These are phyloP conservation scores for Mylabris phalerata DNA, from an alignment of 1,140 invertebrate genomes.

Conservation along the genomic window DNA sequence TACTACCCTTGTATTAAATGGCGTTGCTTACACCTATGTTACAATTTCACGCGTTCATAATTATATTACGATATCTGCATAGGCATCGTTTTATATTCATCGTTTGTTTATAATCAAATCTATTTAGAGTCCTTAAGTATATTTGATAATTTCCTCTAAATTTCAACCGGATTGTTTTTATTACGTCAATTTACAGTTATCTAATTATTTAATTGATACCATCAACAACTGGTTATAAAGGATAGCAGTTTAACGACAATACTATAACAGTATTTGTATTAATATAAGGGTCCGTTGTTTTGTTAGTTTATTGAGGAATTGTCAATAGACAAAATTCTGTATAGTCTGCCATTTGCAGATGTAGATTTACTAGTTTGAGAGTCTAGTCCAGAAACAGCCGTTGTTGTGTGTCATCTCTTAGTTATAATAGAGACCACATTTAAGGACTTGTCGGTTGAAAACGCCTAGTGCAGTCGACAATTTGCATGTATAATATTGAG, in stretches of 20 bases:
- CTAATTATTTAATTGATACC: too few relatives aligned
- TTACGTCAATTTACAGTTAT: too few relatives aligned
- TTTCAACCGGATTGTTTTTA: too few relatives aligned
- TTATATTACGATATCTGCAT: conserved; percentile 36
- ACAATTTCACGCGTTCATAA: conserved; percentile 40
- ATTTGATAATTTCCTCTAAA: too few relatives aligned
- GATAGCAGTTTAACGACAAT: too few relatives aligned
- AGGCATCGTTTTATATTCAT: conserved; percentile 5
- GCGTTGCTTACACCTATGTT: conserved; percentile 38
- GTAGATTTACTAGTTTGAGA: conserved; percentile 19
- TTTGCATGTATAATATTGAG: conserved; percentile 24
- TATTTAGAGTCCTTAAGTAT: too few relatives aligned
- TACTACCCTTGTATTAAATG: conserved; percentile 37
- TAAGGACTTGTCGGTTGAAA: conserved; percentile 22
- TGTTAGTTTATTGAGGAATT: background rate
- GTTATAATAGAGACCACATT: conserved; percentile 16
- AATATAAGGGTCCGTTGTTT: too few relatives aligned
- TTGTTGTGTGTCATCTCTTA: conserved; percentile 8
- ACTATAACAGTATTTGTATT: too few relatives aligned
- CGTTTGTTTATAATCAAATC: too few relatives aligned
- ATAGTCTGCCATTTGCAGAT: conserved; percentile 20
- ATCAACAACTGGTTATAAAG: too few relatives aligned
- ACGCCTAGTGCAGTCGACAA: conserved; percentile 21
- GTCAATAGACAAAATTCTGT: conserved; percentile 1
- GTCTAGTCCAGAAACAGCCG: conserved; percentile 16